Base-by-base conservation (phyloP, 2,113 vertebrate genomes). In the Rafetus swinhoei region DNA sequence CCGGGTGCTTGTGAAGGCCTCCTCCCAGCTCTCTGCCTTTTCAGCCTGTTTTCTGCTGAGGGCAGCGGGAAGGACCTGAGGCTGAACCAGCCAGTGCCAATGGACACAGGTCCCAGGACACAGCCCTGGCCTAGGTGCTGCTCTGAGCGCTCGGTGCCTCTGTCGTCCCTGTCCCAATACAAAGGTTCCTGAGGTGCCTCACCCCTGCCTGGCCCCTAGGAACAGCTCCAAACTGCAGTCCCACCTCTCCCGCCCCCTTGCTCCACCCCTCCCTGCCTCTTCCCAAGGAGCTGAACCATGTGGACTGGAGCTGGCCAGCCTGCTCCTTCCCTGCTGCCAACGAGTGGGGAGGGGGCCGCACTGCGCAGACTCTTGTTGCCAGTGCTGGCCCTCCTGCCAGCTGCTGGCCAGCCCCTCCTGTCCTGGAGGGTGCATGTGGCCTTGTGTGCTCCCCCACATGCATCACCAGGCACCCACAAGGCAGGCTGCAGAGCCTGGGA, bases 221-320 rank as follows among this genome's bases (percentile, higher is more conserved):
- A 1, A 0, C 32, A 0, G 3, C 39, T 21, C 3, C 32, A 50
- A 15, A 39, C 82, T 3, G 2, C 55, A 0, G 2, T 4, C 0
- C 35, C 1, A 0, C 39, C 53, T 12, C 53, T 12, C 7, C 53
- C 53, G 12, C n/a, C n/a, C n/a, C n/a, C 45, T 45, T 45, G 45
- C 45, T 45, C 45, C 6, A 45, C 45, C 45, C 45, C 45, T 45
- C 45, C 45, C 45, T 45, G 45, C 45, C 45, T 45, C 45, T 45
- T 45, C 45, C 45, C 45, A 45, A 45, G 45, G 45, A 45, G 45
- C 45, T 45, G 45, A 45, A 45, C 45, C 45, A 45, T 45, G 45
- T 45, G 45, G 45, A 45, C 45, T 45, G 45, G 45, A 45, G 45
- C 45, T 45, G 45, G 6, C 45, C 45, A 45, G 45, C 45, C 45